Conservation (phyloP, 2,888 invertebrate genomes). For the Noctua janthina region DNA sequence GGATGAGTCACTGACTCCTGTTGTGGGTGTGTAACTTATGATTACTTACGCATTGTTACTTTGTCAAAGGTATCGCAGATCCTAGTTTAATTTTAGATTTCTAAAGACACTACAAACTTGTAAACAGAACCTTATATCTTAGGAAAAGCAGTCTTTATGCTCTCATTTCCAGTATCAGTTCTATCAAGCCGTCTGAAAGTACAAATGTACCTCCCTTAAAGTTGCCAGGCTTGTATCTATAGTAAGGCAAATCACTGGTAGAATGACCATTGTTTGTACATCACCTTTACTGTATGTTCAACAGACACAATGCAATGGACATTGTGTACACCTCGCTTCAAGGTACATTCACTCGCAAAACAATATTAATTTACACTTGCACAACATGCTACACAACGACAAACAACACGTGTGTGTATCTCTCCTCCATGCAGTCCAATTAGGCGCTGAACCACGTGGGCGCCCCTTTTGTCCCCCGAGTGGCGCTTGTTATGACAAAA, state of each 20-base stretch:
- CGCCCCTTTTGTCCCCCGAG: constrained; percentile 63
- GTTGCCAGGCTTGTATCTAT: not conserved
- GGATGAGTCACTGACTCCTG: constrained; percentile 49
- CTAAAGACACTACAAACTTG: not conserved
- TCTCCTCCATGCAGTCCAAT: constrained; percentile 66
- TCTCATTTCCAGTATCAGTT: not conserved
- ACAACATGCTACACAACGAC: constrained; percentile 51
- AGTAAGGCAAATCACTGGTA: not conserved
- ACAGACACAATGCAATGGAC: constrained; percentile 7
- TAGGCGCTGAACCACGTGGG: constrained; percentile 64
- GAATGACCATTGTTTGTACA: not conserved
- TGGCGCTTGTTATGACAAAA: constrained; percentile 68
- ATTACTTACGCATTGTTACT: constrained; percentile 24
- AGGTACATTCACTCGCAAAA: constrained; percentile 28
- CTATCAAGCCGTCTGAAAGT: not conserved
- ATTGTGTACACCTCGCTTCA: not conserved
- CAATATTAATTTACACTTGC: constrained; percentile 55
- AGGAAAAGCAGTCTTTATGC: not conserved
- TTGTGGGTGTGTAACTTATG: constrained; percentile 29
- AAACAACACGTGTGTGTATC: constrained; percentile 48
- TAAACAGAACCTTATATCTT: not conserved
- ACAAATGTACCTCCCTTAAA: not conserved
- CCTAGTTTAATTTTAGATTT: not conserved
- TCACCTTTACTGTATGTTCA: not conserved
- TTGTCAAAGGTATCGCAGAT: constrained; percentile 13